Evolutionary conservation across 2,888 invertebrate species (phyloP).

Genomic region (Abscondita cerata): DNA sequence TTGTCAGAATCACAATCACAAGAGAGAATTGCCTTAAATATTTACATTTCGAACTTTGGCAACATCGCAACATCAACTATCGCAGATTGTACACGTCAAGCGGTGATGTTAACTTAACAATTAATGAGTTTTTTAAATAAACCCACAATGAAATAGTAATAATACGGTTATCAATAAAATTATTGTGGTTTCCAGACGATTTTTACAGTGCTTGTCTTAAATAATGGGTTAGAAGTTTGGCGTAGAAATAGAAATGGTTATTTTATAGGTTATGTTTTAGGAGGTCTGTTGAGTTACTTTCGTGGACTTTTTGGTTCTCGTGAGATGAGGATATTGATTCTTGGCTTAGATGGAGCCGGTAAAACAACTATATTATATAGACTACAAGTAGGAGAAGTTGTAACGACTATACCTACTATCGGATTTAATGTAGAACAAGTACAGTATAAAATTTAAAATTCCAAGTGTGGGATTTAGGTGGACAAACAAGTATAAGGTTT

Average conservation of each 20-base stretch:
- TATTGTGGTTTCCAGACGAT: neutral
- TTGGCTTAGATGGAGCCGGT: slow-evolving; percentile 98
- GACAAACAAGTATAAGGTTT: slow-evolving; percentile 97
- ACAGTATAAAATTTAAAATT: slow-evolving; percentile 99
- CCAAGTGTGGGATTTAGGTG: slow-evolving; percentile 99
- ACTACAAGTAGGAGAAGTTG: slow-evolving; percentile 98
- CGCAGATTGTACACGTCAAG: neutral
- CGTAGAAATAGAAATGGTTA: neutral
- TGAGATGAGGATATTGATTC: slow-evolving; percentile 97
- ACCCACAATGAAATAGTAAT: neutral
- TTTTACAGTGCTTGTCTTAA: neutral
- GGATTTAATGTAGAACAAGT: slow-evolving; percentile 99
- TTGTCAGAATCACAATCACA: no score
- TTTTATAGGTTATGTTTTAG: slow-evolving; percentile 62
- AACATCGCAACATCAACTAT: no score
- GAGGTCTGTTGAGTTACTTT: slow-evolving; percentile 96
- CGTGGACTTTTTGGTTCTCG: slow-evolving; percentile 91
- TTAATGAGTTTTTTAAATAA: neutral
- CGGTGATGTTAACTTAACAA: neutral
- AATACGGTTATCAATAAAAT: neutral
- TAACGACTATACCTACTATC: slow-evolving; percentile 98
- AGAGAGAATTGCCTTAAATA: no score
- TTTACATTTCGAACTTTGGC: no score
- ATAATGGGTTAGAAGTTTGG: neutral
- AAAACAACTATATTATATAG: slow-evolving; percentile 99